Evolutionary conservation across 2,888 invertebrate genomes (phyloP).

Genomic region (Scrobipalpa costella): DNA sequence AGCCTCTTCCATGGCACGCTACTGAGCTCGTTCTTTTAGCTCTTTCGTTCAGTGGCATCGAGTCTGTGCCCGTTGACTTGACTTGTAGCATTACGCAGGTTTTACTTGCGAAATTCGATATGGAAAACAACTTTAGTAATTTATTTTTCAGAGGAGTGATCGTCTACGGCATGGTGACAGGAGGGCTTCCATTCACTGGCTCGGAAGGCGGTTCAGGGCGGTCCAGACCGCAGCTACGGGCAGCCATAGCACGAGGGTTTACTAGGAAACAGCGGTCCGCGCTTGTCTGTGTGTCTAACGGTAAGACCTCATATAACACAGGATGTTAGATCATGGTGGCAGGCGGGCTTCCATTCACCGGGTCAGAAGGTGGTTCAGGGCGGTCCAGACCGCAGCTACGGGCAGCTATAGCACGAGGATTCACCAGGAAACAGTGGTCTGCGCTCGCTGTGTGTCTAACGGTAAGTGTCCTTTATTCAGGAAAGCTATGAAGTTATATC

Average conservation of each 20-base stretch:
- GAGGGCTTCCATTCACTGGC: conserved; percentile 84
- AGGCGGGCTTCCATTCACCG: conserved; percentile 85
- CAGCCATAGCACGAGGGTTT: conserved; percentile 85
- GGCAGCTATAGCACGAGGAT: conserved; percentile 84
- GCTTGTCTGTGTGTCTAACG: conserved; percentile 69
- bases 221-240: conserved; percentile 81
- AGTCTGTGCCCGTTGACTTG: too few species aligned
- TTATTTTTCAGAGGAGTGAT: conserved; percentile 83
- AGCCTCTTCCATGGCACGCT: too few species aligned
- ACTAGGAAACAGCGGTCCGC: conserved; percentile 79
- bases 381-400: conserved; percentile 80
- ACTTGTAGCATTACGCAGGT: too few species aligned
- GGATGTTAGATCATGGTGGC: too few species aligned
- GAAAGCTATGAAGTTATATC: background rate
- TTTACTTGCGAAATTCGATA: too few species aligned
- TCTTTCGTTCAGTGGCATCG: too few species aligned
- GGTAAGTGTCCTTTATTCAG: conserved; percentile 66
- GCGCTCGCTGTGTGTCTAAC: conserved; percentile 68
- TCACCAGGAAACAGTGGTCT: conserved; percentile 80
- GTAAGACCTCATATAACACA: conserved; percentile 51
- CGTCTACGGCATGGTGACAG: conserved; percentile 88
- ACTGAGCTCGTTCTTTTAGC: too few species aligned
- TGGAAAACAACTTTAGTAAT: background rate
- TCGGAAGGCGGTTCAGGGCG: conserved; percentile 46
- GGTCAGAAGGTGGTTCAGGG: conserved; percentile 45